Evolutionary conservation across 92 coral and sea anemone species (phyloP), one percentile per base, ranked within the genome.

Genomic region (Phymanthus crucifer): DNA sequence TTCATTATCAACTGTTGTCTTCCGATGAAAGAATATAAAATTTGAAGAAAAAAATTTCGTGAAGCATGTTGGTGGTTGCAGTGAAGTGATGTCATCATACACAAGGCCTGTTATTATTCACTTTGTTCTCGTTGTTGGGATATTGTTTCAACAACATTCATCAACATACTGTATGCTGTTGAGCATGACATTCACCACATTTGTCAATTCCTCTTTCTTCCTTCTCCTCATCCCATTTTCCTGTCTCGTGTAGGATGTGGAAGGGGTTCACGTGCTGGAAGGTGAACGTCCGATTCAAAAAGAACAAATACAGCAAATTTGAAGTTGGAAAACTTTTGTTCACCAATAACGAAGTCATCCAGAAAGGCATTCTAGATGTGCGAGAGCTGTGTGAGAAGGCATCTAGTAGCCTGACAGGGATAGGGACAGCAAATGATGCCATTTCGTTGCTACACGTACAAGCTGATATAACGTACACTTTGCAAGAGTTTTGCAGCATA

Each of bases 261-360:
- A 96, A 96, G 83, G 98, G 91, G 40, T 96, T 84, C 74, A 90
- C 92, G 0, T 86, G 94, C 78, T 96, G 99, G 99, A 96, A 89
- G 67, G 88, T 81, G 74, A 93, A 93, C 82, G 96, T 93, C 58
- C 83, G 98, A 61, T 90, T 85, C 50, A 78, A 54, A 40, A 89
- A 88, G 37, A 95, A 86, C 54, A 72, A 82, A 10, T 86, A 80
- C 34, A 95, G 84, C 88, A 95, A 94, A 89, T 74, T 40, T 40
- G 93, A 83, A 12, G 76, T 96, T 23, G 36, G 73, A 54, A 87
- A 87, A 32, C 78, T 77, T 8, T 76, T 96, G 56, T 93, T 91
- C 83, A 76, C 90, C 21, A 93, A 90, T 27, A 84, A 69, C 19
- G 78, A 83, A 40, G 76, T 89, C 69, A 75, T 86, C 35, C 99